Evolutionary conservation across 2,797 vertebrate genomes (phyloP).

Genomic region (Triplophysa bombifrons): DNA sequence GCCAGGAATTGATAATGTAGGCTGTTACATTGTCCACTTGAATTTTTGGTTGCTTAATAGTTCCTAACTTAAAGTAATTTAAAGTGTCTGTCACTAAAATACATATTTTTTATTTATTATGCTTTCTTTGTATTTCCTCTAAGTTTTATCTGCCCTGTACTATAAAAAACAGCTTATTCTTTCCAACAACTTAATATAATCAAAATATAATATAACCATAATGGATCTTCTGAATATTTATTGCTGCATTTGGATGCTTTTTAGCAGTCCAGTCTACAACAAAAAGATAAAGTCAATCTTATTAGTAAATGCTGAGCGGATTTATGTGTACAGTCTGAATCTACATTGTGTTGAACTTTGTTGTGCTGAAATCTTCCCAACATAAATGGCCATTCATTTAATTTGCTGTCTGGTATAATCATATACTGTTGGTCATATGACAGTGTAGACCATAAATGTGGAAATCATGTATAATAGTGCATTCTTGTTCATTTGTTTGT

Average conservation of each 20-base stretch:
- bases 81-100: background rate
- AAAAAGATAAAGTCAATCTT: background rate
- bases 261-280: background rate
- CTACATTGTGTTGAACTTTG: background rate
- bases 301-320: background rate
- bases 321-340: background rate
- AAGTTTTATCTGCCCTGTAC: background rate
- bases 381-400: background rate
- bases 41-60: background rate
- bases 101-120: background rate
- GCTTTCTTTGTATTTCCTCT: background rate
- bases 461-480: background rate
- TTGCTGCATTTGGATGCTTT: background rate
- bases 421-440: background rate
- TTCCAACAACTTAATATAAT: background rate
- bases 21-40: background rate
- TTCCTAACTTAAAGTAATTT: no score
- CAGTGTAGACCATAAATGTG: background rate
- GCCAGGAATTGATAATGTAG: background rate
- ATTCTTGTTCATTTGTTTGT: constrained; percentile 17
- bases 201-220: background rate
- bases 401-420: background rate
- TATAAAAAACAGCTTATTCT: background rate
- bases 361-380: constrained; percentile 2
- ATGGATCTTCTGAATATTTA: background rate